These are phyloP conservation scores for Dromaius novaehollandiae DNA, from an alignment of 2,113 vertebrate genomes.

Conservation along the genomic window DNA sequence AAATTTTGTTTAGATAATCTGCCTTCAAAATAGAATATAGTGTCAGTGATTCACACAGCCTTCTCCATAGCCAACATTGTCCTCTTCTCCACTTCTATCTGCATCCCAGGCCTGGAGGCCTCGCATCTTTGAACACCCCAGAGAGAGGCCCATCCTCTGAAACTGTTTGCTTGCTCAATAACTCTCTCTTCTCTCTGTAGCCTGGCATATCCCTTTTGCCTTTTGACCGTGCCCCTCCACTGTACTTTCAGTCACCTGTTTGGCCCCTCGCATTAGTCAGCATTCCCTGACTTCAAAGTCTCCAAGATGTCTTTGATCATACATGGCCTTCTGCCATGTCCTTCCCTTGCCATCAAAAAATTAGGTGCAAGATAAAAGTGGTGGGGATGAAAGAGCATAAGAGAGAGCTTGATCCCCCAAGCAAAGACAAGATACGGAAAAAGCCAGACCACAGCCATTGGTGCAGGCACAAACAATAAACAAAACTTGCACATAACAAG, in stretches of 20 bases:
- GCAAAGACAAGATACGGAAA: neutral
- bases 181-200: neutral
- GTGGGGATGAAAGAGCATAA: constrained; percentile 5
- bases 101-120: no score
- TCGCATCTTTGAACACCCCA: neutral
- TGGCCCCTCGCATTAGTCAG: neutral
- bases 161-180: neutral
- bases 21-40: no score
- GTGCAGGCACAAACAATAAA: neutral
- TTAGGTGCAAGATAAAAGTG: neutral
- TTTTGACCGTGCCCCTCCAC: neutral
- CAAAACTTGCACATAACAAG: neutral
- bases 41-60: no score
- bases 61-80: no score
- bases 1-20: no score
- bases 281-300: neutral
- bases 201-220: neutral
- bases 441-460: fast-evolving
- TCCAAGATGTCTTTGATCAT: neutral
- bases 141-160: neutral
- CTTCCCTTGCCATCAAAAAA: neutral
- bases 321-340: neutral
- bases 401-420: neutral
- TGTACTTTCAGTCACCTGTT: neutral
- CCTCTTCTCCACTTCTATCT: no score